Evolutionary conservation across 2,797 vertebrate genomes (phyloP), one percentile per base, ranked within the genome.

Genomic region (Macrochelys suwanniensis): DNA sequence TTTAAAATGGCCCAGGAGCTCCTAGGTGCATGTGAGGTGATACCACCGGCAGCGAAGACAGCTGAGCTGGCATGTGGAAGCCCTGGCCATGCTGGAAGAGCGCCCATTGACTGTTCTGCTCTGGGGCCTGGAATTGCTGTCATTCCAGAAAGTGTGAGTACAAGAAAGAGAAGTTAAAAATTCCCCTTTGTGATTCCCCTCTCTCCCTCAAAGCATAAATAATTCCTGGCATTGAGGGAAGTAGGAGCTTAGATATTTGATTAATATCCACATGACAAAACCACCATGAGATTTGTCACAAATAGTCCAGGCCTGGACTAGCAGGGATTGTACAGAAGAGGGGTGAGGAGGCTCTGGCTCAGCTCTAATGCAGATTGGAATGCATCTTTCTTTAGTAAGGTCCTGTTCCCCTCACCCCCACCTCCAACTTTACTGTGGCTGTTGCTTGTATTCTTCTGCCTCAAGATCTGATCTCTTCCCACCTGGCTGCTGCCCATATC

Each of bases 401-500:
- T 26, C 49, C 33, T 23, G 1, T 17, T 86, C 85, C 37, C 37
- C 12, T 89, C 65, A 53, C 0, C 23, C 6, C 13, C 15, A 13
- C 56, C 42, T 28, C 23, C 59, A 51, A 33, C 54, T 74, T 80
- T 33, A 7, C 65, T 9, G 5, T 37, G n/a, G n/a, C 8, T 37
- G 19, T 49, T 33, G 26, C 51, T 25, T 31, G 6, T 37, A 4
- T 2, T 80, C 33, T 68, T 59, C 84, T 89, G 16, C 33, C 79
- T 51, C 5, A 0, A 7, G 1, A 7, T 25, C 71, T 76, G 74
- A 45, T 25, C 90, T 91, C 57, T 89, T 21, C 33, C 57, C 54
- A 4, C 1, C 1, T 26, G 65, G 16, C 47, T 78, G 11, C 13
- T 2, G 4, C 11, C 0, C 0, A 13, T 74, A 87, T 80, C 31